Evolutionary conservation across 2,888 invertebrate species (phyloP).

Genomic region (Lagria hirta): DNA sequence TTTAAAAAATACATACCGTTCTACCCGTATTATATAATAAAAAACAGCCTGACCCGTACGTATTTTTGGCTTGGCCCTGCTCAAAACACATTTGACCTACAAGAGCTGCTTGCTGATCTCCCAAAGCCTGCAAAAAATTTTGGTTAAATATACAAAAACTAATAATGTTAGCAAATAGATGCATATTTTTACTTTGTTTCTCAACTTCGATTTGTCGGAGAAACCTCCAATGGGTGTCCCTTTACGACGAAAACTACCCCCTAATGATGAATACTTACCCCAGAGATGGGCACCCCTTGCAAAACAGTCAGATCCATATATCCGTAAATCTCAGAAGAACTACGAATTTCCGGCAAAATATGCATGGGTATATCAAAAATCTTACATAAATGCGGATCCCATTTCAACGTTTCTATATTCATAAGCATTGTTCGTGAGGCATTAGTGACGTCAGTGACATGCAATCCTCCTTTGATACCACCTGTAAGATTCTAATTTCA

Average conservation of each 20-base stretch:
- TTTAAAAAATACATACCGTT: constrained; percentile 52
- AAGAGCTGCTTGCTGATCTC: constrained; percentile 94
- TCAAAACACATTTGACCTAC: constrained; percentile 89
- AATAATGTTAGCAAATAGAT: constrained; percentile 7
- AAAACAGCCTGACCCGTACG: constrained; percentile 95
- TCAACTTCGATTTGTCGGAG: background rate
- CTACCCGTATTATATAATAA: constrained; percentile 90
- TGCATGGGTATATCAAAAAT: constrained; percentile 85
- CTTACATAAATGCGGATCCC: constrained; percentile 83
- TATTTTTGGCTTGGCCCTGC: constrained; percentile 90
- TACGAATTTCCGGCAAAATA: constrained; percentile 85
- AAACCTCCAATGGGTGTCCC: constrained; percentile 2
- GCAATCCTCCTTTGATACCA: constrained; percentile 65
- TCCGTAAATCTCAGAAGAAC: constrained; percentile 91
- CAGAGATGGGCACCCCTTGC: constrained; percentile 83
- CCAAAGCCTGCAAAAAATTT: constrained; percentile 71
- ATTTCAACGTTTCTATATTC: constrained; percentile 82
- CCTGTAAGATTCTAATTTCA: constrained; percentile 72
- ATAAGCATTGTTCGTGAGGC: constrained; percentile 95
- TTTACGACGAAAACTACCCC: background rate
- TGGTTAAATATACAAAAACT: constrained; percentile 2
- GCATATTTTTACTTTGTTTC: no score
- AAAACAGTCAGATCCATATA: constrained; percentile 70
- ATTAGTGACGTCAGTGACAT: constrained; percentile 95
- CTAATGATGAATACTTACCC: constrained; percentile 65